Conservation (phyloP, 2,797 vertebrate species). For the Leptodactylus fallax region DNA sequence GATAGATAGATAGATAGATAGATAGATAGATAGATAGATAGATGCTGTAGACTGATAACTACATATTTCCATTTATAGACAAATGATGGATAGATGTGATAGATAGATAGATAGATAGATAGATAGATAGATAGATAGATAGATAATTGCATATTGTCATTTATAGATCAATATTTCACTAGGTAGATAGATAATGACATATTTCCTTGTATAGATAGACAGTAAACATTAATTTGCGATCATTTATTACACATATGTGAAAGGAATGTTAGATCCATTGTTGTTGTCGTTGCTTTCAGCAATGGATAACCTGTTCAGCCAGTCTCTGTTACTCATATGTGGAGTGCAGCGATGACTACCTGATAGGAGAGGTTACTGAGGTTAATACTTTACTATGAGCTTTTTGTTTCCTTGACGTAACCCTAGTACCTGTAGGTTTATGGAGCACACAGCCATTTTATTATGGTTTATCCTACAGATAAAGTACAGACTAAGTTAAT, state of each 20-base stretch:
- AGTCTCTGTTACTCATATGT: slow-evolving; percentile 6
- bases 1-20: not conserved
- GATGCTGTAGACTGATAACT: not conserved
- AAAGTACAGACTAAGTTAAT: too few species aligned
- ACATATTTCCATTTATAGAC: not conserved
- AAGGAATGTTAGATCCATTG: not conserved
- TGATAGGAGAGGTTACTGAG: not conserved
- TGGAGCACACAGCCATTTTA: too few species aligned
- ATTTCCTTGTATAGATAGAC: too few species aligned
- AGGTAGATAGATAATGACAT: not conserved
- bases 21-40: not conserved
- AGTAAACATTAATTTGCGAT: not conserved
- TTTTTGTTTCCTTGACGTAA: too few species aligned
- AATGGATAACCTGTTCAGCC: not conserved
- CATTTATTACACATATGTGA: not conserved
- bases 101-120: not conserved
- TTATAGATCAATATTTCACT: too few species aligned
- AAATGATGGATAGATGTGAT: not conserved
- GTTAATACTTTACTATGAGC: not conserved
- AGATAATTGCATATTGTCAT: not conserved
- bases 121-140: too few species aligned
- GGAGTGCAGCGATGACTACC: too few species aligned
- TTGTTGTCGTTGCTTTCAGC: not conserved
- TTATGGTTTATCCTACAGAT: too few species aligned
- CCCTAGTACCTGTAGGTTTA: too few species aligned